Conservation (phyloP, 2,113 vertebrate species). For the Martes martes region DNA sequence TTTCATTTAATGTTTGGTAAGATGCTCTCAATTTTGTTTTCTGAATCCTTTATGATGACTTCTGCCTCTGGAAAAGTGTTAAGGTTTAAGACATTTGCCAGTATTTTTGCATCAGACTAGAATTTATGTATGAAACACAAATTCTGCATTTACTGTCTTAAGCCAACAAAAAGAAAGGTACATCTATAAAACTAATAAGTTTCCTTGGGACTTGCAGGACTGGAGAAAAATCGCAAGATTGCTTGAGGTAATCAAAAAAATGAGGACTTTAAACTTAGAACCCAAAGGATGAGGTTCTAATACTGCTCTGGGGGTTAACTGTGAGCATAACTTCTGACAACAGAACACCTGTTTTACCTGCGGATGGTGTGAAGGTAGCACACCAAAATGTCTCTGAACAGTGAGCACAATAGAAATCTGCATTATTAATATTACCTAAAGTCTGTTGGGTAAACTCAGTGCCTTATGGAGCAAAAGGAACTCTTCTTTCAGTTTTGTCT, state of each 20-base stretch:
- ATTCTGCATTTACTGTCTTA: neutral
- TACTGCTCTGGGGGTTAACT: neutral
- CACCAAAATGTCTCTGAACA: neutral
- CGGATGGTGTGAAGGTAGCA: neutral
- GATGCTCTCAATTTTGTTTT: neutral
- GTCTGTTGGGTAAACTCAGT: neutral
- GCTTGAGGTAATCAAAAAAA: neutral
- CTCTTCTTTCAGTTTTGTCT: neutral
- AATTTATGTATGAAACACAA: neutral
- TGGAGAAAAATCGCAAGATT: neutral
- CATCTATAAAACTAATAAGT: neutral
- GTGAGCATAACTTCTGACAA: neutral
- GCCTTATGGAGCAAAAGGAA: neutral
- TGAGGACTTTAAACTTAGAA: neutral
- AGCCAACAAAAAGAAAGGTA: neutral
- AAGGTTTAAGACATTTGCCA: neutral
- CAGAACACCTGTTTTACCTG: neutral
- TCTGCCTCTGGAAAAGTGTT: neutral
- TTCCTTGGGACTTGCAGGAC: neutral
- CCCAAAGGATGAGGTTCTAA: neutral
- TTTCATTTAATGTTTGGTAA: neutral
- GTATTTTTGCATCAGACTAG: neutral
- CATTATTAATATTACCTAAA: neutral
- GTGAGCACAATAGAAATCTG: neutral
- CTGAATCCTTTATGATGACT: neutral